These are phyloP conservation scores for Clostera curtula DNA, from an alignment of 2,888 invertebrate species.

Conservation along the genomic window DNA sequence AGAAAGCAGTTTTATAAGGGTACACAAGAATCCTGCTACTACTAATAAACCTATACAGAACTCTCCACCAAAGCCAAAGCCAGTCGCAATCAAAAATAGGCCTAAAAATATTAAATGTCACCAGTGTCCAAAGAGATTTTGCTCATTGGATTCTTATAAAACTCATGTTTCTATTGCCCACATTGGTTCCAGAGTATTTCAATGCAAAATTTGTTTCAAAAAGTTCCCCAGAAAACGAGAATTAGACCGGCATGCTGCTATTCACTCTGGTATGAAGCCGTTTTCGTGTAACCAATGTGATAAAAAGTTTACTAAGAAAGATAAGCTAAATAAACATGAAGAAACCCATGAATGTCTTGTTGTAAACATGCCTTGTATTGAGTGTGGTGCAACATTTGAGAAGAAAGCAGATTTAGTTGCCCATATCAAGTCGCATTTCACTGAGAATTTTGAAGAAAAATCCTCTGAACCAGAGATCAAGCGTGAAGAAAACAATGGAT, in stretches of 20 bases:
- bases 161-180: slow-evolving; percentile 71
- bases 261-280: slow-evolving; percentile 80
- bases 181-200: slow-evolving; percentile 72
- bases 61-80: slow-evolving; percentile 50
- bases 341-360: slow-evolving; percentile 77
- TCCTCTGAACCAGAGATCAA: slow-evolving; percentile 47
- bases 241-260: slow-evolving; percentile 78
- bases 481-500: slow-evolving; percentile 54
- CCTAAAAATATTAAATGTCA: slow-evolving; percentile 71
- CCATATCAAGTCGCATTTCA: slow-evolving; percentile 75
- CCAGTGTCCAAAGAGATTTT: slow-evolving; percentile 67
- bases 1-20: slow-evolving; percentile 59
- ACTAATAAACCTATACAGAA: slow-evolving; percentile 37
- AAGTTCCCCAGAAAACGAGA: slow-evolving; percentile 81
- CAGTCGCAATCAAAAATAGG: slow-evolving; percentile 48
- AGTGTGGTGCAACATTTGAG: slow-evolving; percentile 77
- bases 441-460: slow-evolving; percentile 64
- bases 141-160: slow-evolving; percentile 67
- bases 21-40: slow-evolving; percentile 45
- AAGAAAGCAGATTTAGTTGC: slow-evolving; percentile 74
- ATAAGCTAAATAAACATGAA: slow-evolving; percentile 80
- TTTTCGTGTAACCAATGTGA: slow-evolving; percentile 80
- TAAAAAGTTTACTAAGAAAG: slow-evolving; percentile 80
- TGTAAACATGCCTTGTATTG: slow-evolving; percentile 76
- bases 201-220: slow-evolving; percentile 79